Base-by-base conservation (phyloP, 2,888 invertebrate genomes). In the Epirrhoe alternata region DNA sequence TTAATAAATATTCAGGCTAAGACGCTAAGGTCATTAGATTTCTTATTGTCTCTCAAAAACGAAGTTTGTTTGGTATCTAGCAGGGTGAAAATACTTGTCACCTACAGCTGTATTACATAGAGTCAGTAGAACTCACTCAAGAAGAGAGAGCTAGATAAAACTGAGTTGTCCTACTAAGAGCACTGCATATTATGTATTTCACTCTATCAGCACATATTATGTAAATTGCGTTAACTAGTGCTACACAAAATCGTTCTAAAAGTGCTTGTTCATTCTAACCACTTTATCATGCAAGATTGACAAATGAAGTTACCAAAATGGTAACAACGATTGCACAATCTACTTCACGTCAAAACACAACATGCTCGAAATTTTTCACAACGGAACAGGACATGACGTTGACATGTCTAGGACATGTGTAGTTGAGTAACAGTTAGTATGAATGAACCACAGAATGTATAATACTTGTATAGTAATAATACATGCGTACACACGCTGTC, bases 371-470 rank as follows among this genome's bases (percentile, higher is more conserved):
- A 33, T 65, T 64, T 54, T 68, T 66, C 42, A 45, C 38, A 60
- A 38, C 68, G 70, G 61, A 76, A 73, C 71, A 68, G 74, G 74
- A 75, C 71, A 69, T 70, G 66, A 70, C 58, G 63, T 70, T 71
- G 68, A 66, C 61, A 66, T 45, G 58, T 73, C 67, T 74, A 72
- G 68, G 72, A 71, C 72, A 38, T 49, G 49, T 51, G 53, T 62
- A 68, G 59, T 61, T 56, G 31, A 42, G 47, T 16, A 31, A 33
- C 50, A 58, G 16, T 7, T 53, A 55, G 5, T 51, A 64, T 60
- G 67, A 47, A 64, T 49, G 38, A 33, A 31, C 31, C 52, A 66
- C 6, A 50, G 8, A 55, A 59, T 59, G 14, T 47, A 16, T 16
- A 47, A 14, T 16, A 14, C 14, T 12, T 5, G 4, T 35, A 61